Conservation (phyloP, 1,140 invertebrate genomes). For the Oedothorax gibbosus region DNA sequence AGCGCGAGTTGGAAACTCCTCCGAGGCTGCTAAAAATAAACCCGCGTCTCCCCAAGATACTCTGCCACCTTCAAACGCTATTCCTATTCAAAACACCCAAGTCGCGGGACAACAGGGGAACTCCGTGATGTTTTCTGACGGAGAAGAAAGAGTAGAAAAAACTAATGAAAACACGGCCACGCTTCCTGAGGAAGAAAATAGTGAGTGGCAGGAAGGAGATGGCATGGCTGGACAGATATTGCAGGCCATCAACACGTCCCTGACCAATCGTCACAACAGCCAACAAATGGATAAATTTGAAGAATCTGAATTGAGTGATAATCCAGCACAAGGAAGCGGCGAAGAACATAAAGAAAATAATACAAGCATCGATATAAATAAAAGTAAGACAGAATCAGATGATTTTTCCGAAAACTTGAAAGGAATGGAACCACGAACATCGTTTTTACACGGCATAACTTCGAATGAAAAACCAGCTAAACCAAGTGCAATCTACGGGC, state of each 20-base stretch:
- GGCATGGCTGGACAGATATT: slow-evolving; percentile 33
- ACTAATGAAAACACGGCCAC: not conserved
- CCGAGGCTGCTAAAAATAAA: slow-evolving; percentile 39
- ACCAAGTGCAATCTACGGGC: slow-evolving; percentile 48
- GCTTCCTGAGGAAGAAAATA: not conserved
- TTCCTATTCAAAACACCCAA: slow-evolving; percentile 4
- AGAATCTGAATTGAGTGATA: not conserved
- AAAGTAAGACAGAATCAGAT: not conserved
- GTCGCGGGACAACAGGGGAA: not conserved
- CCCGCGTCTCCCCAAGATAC: not conserved
- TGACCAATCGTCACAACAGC: slow-evolving; percentile 46
- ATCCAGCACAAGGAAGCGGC: not conserved
- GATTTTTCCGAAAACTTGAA: not conserved
- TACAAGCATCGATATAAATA: not conserved
- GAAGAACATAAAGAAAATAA: not conserved
- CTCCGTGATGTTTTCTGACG: slow-evolving; percentile 44
- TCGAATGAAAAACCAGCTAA: slow-evolving; percentile 18
- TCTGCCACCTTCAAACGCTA: slow-evolving; percentile 20
- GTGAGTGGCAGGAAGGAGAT: slow-evolving; percentile 26
- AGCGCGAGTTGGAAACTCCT: slow-evolving; percentile 4
- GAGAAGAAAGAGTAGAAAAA: slow-evolving; percentile 5
- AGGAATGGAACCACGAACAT: slow-evolving; percentile 42
- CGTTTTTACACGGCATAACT: slow-evolving; percentile 47
- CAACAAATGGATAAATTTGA: not conserved
- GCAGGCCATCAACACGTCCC: slow-evolving; percentile 50